Percentiles rank a stretch among this genome's conserved stretches.
Conservation (phyloP, 2,888 invertebrate species). For the Sipha maydis region DNA sequence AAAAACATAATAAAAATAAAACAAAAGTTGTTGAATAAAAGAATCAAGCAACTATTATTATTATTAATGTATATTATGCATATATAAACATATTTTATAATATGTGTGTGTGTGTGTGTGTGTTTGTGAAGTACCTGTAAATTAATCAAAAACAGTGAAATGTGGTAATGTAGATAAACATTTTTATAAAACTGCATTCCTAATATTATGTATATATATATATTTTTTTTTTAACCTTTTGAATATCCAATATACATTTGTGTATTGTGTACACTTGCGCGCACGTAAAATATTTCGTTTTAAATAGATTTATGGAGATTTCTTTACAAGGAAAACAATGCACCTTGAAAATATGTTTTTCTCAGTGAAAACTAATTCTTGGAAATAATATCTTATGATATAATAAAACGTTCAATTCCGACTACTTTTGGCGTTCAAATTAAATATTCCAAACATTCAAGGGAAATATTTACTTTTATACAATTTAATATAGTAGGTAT, state of each 20-base stretch:
- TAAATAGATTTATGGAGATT: constrained; percentile 34
- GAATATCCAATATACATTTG: not conserved
- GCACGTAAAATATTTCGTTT: constrained; percentile 15
- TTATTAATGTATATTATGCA: not conserved
- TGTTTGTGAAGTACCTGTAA: not conserved
- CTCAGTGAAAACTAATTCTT: constrained; percentile 33
- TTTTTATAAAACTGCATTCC: not conserved
- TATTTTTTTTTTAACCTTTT: not conserved
- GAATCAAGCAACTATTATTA: not conserved
- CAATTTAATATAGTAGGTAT: constrained; percentile 22
- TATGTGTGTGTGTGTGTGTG: not conserved
- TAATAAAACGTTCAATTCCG: constrained; percentile 43
- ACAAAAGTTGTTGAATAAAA: constrained; percentile 15
- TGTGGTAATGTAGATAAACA: not conserved
- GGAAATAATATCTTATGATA: constrained; percentile 35
- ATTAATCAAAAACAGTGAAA: constrained; percentile 8
- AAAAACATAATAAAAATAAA: not conserved
- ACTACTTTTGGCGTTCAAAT: constrained; percentile 39
- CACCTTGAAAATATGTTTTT: constrained; percentile 2
- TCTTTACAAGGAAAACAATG: constrained; percentile 30
- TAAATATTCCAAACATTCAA: constrained; percentile 47
- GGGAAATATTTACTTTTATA: constrained; percentile 49
- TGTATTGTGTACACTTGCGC: not conserved
- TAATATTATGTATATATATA: not conserved
- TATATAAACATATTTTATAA: not conserved